Conservation (phyloP, 2,113 vertebrate genomes). For the Clarias batrachus region DNA sequence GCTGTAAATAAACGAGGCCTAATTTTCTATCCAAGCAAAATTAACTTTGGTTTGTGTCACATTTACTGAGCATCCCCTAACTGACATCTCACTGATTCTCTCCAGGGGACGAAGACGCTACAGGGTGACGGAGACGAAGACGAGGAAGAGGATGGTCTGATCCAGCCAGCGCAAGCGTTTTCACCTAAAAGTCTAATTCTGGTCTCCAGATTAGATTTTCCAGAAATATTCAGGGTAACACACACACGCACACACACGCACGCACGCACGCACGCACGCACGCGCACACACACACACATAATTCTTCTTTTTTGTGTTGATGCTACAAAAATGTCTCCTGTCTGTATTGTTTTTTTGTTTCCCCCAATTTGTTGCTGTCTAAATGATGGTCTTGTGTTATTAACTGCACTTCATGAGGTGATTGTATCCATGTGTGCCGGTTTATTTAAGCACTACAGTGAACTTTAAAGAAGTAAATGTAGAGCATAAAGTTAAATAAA, state of each 20-base stretch:
- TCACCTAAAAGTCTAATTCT: conserved; percentile 96
- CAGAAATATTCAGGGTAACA: conserved; percentile 96
- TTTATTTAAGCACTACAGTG: background rate
- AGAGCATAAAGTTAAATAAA: too few species aligned
- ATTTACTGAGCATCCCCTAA: background rate
- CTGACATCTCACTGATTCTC: conserved; percentile 53
- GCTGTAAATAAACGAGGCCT: background rate
- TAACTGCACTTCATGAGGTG: background rate
- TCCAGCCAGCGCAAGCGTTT: conserved; percentile 95
- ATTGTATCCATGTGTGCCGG: background rate
- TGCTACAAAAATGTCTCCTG: background rate
- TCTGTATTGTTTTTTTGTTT: background rate
- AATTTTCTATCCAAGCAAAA: background rate
- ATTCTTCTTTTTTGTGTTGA: background rate
- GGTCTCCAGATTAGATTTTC: conserved; percentile 93
- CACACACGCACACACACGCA: background rate
- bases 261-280: conserved; percentile 40
- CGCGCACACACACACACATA: background rate
- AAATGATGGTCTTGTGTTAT: background rate
- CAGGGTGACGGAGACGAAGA: conserved; percentile 84
- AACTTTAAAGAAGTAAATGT: too few species aligned
- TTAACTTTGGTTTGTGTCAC: background rate
- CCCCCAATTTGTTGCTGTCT: background rate
- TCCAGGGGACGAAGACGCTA: conserved; percentile 84
- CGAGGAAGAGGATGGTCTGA: conserved; percentile 85